Percentiles rank a stretch among this genome's conserved stretches.
phyloP scores from a whole-genome alignment of 2,113 vertebrate genomes.

The Cyprichromis sp. region DNA sequence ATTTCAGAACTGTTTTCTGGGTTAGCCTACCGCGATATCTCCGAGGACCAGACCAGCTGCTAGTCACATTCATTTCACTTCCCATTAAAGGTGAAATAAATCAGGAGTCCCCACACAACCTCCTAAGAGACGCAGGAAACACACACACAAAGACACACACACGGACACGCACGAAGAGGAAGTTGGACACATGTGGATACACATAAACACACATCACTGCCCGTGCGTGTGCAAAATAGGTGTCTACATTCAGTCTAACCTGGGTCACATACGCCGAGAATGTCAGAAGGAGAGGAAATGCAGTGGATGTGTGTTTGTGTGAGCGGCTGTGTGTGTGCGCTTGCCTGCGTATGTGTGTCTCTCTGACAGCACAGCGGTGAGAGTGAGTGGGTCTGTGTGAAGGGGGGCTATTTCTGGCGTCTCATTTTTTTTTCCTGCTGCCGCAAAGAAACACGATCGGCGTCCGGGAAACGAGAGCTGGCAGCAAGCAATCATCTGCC shows the following conservation, averaged over 20 bases:
- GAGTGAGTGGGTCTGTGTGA: constrained; percentile 60
- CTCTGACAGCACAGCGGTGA: constrained; percentile 54
- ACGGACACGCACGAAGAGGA: background rate
- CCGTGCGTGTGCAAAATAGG: background rate
- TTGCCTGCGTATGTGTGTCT: constrained; percentile 6
- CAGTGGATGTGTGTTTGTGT: constrained; percentile 6
- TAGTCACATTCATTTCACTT: constrained; percentile 75
- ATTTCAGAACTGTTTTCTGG: constrained; percentile 57
- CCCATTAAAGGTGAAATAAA: constrained; percentile 74
- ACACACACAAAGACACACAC: background rate
- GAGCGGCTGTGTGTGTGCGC: background rate
- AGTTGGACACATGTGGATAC: background rate
- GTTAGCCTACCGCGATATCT: constrained; percentile 61
- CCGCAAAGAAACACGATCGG: constrained; percentile 68
- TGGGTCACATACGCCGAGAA: constrained; percentile 33
- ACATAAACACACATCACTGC: background rate
- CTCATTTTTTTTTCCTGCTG: constrained; percentile 56
- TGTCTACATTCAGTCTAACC: constrained; percentile 18
- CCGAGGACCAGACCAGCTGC: constrained; percentile 67
- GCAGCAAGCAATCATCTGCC: constrained; percentile 70
- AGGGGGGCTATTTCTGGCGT: constrained; percentile 69
- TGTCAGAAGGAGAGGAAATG: constrained; percentile 43
- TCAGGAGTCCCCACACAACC: constrained; percentile 64
- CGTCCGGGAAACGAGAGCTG: constrained; percentile 70
- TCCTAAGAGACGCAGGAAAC: constrained; percentile 40